Base-by-base conservation (phyloP, 2,888 invertebrate species). In the Periphyllus acericola region DNA sequence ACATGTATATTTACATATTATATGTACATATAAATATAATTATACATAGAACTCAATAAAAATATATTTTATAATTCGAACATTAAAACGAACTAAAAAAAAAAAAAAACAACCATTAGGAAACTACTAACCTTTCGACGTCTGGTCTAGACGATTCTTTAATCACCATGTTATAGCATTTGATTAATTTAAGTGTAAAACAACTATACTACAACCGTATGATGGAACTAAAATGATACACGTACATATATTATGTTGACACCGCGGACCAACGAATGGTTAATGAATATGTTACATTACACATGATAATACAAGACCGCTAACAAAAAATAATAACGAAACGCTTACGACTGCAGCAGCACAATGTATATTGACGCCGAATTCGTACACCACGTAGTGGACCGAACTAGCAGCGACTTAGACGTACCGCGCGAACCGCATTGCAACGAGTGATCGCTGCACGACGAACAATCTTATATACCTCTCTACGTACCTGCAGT, bases 51-150 rank as follows among this genome's bases (percentile, higher is more conserved):
- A n/a, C n/a, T n/a, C n/a, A n/a, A n/a, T n/a, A n/a, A n/a, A n/a
- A n/a, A n/a, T n/a, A 14, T 46, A 14, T 46, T 14, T 46, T 14
- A 11, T 46, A 46, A 14, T 46, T 46, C 1, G 46, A 46, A 46
- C 14, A 46, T 46, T 14, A 46, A 46, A 46, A 46, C 11, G 11
- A 46, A 46, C 14, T 46, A 36, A 5, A 5, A 6, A 36, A 46
- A 46, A 46, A 78, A 19, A 55, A 78, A 60, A 60, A 60, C 21
- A 19, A 55, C 2, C 8, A 60, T 60, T 60, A 60, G 6, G 25
- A 25, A 60, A 29, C 9, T 72, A 83, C 83, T 83, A 34, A 83
- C 83, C 83, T 83, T n/a, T 83, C 83, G 72, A 34, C 72, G 55
- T 34, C 81, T 40, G 34, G 55, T 74, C 34, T 72, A 55, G 72